Evolutionary conservation across 2,797 vertebrate species (phyloP), one percentile per base, ranked within the genome.

Genomic region (Champsocephalus esox): DNA sequence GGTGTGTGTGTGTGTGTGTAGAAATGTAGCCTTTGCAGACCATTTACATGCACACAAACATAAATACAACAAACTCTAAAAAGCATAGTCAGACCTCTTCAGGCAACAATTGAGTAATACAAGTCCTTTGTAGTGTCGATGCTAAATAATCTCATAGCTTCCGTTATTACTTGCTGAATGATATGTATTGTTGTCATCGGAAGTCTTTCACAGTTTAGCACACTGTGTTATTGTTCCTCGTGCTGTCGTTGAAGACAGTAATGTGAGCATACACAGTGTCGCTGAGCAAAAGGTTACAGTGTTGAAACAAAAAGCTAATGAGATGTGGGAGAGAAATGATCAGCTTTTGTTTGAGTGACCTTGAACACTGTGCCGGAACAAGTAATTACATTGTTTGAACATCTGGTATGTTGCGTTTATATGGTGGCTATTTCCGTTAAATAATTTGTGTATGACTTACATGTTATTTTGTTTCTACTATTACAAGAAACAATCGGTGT

Each of bases 261-360:
- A 77, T 61, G 44, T 64, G 65, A 81, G 79, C 48, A 73, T 75
- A 81, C 78, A 77, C 63, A 76, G 48, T 77, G 63, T 80, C 55
- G 8, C 61, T 2, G 24, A 75, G 34, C 43, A 87, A 83, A 38
- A 86, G 76, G 82, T 87, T 83, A 84, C 54, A 51, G 13, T 72
- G 70, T 70, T 75, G 70, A 76, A 62, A 68, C 45, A 63, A 82
- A 86, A 76, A 77, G 49, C 66, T 74, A 79, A 72, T 77, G 54
- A 81, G 67, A 78, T 81, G 73, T 75, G 73, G 12, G 21, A 71
- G 28, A 63, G 57, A 75, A 73, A 83, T 70, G 3, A 82, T 80
- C 55, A 9, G 49, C 62, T 76, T 52, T 80, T 58, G 66, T 65
- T 38, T 70, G 52, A 68, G 69, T 75, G 70, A 84, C 68, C 72